These are phyloP conservation scores for Onychostoma macrolepis DNA, from an alignment of 2,113 vertebrate species.

Conservation along the genomic window DNA sequence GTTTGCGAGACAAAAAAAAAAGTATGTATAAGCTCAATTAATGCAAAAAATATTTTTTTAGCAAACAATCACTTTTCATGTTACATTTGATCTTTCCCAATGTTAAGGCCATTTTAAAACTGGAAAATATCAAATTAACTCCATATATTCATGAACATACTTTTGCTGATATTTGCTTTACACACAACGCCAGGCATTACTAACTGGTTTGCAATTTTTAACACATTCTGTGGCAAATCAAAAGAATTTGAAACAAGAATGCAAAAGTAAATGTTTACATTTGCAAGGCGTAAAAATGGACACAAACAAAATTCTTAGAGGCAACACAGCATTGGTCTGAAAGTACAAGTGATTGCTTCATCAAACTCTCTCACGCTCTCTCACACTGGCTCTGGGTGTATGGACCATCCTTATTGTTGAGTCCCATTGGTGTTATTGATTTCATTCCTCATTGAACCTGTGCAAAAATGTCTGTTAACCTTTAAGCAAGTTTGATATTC, in stretches of 20 bases:
- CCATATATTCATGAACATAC: neutral
- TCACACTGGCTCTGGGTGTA: neutral
- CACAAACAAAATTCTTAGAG: neutral
- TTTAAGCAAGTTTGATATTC: neutral
- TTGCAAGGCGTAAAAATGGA: neutral
- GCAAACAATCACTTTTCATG: neutral
- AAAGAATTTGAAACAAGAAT: neutral
- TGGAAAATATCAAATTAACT: too few species aligned
- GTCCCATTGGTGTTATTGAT: neutral
- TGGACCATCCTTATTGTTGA: neutral
- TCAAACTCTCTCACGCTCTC: neutral
- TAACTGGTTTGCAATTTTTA: neutral
- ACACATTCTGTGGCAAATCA: neutral
- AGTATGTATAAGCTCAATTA: too few species aligned
- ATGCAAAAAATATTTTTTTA: too few species aligned
- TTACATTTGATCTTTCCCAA: neutral
- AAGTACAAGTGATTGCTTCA: neutral
- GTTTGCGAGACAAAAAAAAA: too few species aligned
- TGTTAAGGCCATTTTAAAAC: slow-evolving; percentile 13
- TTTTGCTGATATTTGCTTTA: too few species aligned
- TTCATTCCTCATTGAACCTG: neutral
- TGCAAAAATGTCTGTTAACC: neutral
- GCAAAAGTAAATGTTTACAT: neutral
- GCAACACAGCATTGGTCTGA: neutral
- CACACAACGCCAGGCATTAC: neutral